Base-by-base conservation (phyloP, 1,140 invertebrate species). In the Adelges cooleyi region DNA sequence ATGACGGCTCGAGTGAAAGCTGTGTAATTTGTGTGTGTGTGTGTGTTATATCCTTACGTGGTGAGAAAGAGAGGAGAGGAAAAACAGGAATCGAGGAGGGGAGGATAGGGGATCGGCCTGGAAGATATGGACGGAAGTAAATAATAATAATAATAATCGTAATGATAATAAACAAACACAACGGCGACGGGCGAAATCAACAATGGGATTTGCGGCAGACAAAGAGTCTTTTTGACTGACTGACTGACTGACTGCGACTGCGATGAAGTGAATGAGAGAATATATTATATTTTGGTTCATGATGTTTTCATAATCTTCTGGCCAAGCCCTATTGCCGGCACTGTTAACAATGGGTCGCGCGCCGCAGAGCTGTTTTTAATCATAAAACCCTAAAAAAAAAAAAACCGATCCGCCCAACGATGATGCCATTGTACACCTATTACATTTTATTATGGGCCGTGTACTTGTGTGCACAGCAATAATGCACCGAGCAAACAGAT, bases 251-350 rank as follows among this genome's bases (percentile, higher is more conserved):
- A 42, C 18, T 29, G 56, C 22, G n/a, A n/a, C n/a, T n/a, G n/a
- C n/a, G n/a, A n/a, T n/a, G n/a, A n/a, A n/a, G n/a, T n/a, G n/a
- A n/a, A n/a, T n/a, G 56, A 62, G 46, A 29, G 42, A 48, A 42
- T 40, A 48, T 62, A 62, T 62, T n/a, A n/a, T n/a, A n/a, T n/a
- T n/a, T 62, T 42, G 56, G 56, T 62, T 62, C 56, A 62, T 62
- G 56, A 62, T 62, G 56, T 62, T 62, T 62, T 62, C 56, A 62
- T 62, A 62, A 48, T 62, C 56, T 62, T 62, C 56, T 62, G 56
- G 56, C 56, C 56, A 29, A 62, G 56, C 25, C 42, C 42, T 33
- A 6, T 5, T 33, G 29, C 29, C 29, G n/a, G n/a, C n/a, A n/a
- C n/a, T n/a, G 29, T 33, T 48, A 48, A 62, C 56, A 62, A 62